Percentiles rank a stretch among this genome's conserved stretches.
phyloP scores from a whole-genome alignment of 2,888 invertebrate genomes.

The Eupithecia abbreviata region DNA sequence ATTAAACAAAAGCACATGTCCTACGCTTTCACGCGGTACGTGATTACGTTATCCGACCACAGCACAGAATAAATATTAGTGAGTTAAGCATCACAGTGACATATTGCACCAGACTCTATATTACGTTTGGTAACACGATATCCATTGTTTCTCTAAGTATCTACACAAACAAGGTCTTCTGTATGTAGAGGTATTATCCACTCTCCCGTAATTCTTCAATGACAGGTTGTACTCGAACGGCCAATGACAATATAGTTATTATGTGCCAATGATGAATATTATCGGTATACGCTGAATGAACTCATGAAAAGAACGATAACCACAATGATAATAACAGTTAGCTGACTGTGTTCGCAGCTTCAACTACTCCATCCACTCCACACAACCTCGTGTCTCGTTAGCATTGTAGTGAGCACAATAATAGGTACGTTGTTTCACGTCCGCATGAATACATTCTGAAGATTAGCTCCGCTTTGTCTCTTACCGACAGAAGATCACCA shows the following conservation, averaged over 20 bases:
- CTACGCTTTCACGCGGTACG: slow-evolving; percentile 71
- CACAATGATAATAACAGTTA: slow-evolving; percentile 32
- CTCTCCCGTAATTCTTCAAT: slow-evolving; percentile 6
- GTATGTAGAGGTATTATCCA: neutral
- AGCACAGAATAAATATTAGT: slow-evolving; percentile 1
- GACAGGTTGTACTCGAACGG: neutral
- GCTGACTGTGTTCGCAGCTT: slow-evolving; percentile 35
- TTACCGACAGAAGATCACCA: slow-evolving; percentile 56
- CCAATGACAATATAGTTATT: neutral
- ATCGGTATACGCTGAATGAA: neutral
- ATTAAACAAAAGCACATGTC: slow-evolving; percentile 72
- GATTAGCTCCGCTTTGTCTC: slow-evolving; percentile 59
- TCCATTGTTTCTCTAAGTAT: slow-evolving; percentile 50
- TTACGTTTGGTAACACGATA: slow-evolving; percentile 48
- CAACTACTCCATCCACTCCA: slow-evolving; percentile 18
- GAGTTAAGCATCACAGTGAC: slow-evolving; percentile 55
- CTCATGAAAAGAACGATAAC: neutral
- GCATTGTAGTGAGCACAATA: slow-evolving; percentile 57
- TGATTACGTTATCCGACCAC: slow-evolving; percentile 65
- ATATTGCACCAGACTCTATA: slow-evolving; percentile 57
- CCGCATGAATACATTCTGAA: slow-evolving; percentile 61
- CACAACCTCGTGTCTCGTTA: slow-evolving; percentile 45
- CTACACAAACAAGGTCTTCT: slow-evolving; percentile 26
- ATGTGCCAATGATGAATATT: neutral
- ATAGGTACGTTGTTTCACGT: slow-evolving; percentile 66